These are phyloP conservation scores for Oreochromis tanganicae DNA, from an alignment of 2,113 vertebrate species.

Conservation along the genomic window DNA sequence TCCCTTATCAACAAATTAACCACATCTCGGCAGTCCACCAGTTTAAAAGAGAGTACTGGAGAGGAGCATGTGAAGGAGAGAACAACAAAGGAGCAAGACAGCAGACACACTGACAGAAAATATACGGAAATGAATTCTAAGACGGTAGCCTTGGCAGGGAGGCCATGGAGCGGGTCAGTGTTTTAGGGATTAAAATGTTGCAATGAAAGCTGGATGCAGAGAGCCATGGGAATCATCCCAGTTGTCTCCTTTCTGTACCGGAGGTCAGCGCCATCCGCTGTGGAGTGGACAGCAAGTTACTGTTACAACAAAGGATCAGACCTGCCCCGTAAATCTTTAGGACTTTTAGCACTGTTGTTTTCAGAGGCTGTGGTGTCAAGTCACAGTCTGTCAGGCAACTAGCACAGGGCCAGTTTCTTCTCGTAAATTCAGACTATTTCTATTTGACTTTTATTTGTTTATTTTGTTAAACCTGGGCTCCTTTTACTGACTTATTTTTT, in stretches of 20 bases:
- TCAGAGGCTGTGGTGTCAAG: neutral
- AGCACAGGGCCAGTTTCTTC: neutral
- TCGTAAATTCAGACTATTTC: neutral
- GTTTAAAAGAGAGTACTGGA: neutral
- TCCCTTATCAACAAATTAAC: neutral
- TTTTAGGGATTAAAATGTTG: neutral
- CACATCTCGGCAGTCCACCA: neutral
- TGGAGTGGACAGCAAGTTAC: neutral
- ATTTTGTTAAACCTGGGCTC: neutral
- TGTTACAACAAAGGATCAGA: neutral
- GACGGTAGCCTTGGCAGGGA: neutral
- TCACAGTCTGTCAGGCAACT: neutral
- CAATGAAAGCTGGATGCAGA: neutral
- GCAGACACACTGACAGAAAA: neutral
- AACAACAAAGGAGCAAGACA: neutral
- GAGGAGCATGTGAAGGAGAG: neutral
- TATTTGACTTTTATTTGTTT: neutral
- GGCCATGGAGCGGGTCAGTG: neutral
- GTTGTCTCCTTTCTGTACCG: neutral
- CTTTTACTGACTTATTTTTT: neutral
- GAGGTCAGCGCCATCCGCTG: neutral
- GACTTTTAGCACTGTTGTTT: neutral
- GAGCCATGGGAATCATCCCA: neutral
- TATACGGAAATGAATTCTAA: neutral
- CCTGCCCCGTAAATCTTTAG: neutral